Evolutionary conservation across 2,797 vertebrate genomes (phyloP).

Genomic region (Tauraco hartlaubi): DNA sequence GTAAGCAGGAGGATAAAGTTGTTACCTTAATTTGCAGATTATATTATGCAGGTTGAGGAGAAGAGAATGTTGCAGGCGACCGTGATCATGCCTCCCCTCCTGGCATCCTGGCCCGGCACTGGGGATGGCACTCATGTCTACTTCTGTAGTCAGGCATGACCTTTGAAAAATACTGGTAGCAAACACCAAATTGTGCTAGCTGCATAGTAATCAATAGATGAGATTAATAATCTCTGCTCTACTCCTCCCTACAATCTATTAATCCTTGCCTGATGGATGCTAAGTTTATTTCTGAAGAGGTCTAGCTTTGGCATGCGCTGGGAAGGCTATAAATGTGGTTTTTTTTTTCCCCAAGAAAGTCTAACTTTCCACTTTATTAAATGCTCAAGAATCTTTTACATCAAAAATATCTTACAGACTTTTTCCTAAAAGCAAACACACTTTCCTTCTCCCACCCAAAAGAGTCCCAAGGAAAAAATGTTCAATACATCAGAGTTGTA

Average conservation of each 20-base stretch:
- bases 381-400: neutral
- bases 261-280: neutral
- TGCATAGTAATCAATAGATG: neutral
- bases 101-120: accelerated
- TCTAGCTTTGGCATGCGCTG: neutral
- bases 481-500: constrained; percentile 7
- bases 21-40: neutral
- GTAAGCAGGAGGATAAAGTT: neutral
- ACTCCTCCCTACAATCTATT: neutral
- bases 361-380: constrained; percentile 48
- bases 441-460: constrained; percentile 20
- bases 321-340: neutral
- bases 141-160: neutral
- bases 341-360: neutral
- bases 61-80: neutral
- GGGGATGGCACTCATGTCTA: neutral
- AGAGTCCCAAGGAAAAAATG: constrained; percentile 20
- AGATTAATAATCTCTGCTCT: neutral
- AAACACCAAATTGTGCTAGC: neutral
- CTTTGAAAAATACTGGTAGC: neutral
- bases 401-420: constrained; percentile 37
- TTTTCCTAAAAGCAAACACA: constrained; percentile 27
- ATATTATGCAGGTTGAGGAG: neutral
- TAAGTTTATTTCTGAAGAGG: neutral
- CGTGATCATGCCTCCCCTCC: neutral